Conservation (phyloP, 2,113 vertebrate species). For the Numida meleagris region DNA sequence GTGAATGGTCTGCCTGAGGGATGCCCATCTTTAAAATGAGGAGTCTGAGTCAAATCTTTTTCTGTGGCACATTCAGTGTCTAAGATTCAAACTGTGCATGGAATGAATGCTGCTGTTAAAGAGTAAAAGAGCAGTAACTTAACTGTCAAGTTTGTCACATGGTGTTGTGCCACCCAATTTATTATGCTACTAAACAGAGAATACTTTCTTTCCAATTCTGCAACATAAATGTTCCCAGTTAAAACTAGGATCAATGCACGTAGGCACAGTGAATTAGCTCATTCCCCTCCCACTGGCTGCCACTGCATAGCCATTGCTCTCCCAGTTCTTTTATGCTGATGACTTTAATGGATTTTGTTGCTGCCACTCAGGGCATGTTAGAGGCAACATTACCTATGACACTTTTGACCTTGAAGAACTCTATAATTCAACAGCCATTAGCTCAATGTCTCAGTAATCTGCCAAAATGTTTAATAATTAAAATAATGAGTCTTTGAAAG, state of each 20-base stretch:
- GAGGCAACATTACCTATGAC: background rate
- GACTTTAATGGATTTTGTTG: background rate
- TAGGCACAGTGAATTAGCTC: background rate
- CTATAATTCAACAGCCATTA: background rate
- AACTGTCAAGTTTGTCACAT: background rate
- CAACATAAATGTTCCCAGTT: background rate
- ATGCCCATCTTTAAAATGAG: background rate
- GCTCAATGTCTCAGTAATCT: background rate
- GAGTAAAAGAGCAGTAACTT: background rate
- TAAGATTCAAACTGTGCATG: rapidly evolving
- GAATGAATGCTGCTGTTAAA: background rate
- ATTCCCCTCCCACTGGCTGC: background rate
- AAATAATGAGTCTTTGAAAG: background rate
- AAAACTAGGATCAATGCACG: background rate
- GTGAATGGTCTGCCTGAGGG: background rate
- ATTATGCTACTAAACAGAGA: background rate
- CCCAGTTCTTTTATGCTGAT: background rate
- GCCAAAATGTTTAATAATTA: background rate
- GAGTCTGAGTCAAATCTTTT: background rate
- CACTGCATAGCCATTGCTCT: background rate
- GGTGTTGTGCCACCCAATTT: background rate
- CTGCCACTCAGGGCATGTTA: background rate
- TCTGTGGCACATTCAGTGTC: background rate
- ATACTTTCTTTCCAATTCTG: background rate
- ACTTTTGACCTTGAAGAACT: background rate